Conservation (phyloP, 2,113 vertebrate genomes). For the Cynoglossus semilaevis region DNA sequence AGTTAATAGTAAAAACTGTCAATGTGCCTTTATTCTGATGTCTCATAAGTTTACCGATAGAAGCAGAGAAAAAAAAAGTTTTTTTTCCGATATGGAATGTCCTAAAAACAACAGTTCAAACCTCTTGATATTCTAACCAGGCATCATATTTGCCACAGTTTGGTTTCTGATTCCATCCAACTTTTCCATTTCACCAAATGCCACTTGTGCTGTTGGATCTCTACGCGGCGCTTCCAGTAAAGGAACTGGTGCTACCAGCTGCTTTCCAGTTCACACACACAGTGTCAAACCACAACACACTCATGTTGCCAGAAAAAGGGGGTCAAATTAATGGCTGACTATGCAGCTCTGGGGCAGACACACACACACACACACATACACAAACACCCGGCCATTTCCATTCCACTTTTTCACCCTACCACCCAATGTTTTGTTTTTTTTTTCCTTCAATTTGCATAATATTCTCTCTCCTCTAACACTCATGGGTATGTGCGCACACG, state of each 20-base stretch:
- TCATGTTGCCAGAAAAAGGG: conserved; percentile 63
- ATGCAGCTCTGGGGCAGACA: conserved; percentile 60
- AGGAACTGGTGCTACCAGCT: conserved; percentile 53
- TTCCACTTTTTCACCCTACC: conserved; percentile 47
- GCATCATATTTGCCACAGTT: background rate
- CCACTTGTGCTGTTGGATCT: conserved; percentile 30
- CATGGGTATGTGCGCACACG: conserved; percentile 25
- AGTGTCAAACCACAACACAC: conserved; percentile 65
- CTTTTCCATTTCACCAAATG: conserved; percentile 55
- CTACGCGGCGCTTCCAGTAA: conserved; percentile 59
- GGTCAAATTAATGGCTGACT: conserved; percentile 74
- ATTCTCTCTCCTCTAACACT: conserved; percentile 52
- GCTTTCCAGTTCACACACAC: conserved; percentile 56
- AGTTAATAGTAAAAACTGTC: too few species aligned
- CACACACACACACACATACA: conserved; percentile 31
- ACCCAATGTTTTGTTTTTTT: conserved; percentile 39
- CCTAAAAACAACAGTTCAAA: too few species aligned
- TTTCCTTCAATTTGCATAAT: conserved; percentile 67
- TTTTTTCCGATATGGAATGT: too few species aligned
- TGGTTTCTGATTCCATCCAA: conserved; percentile 11
- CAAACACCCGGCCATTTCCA: conserved; percentile 51
- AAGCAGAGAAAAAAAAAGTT: too few species aligned
- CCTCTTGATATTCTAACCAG: conserved; percentile 1
- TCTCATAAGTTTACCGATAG: too few species aligned
- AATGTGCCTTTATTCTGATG: too few species aligned